Conservation (phyloP, 2,113 vertebrate genomes). For the Eretmochelys imbricata region DNA sequence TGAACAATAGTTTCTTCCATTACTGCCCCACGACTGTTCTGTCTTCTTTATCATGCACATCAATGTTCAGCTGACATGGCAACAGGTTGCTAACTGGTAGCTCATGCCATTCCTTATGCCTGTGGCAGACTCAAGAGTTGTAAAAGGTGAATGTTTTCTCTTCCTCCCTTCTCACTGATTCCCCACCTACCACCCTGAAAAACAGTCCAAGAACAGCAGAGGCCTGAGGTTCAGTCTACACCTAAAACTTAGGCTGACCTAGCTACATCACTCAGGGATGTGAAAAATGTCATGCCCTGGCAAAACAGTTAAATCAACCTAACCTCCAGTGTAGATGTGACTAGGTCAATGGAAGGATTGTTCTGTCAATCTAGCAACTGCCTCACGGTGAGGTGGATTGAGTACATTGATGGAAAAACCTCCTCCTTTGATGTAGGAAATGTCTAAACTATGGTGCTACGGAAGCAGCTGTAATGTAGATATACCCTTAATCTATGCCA, state of each 20-base stretch:
- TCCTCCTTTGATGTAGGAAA: neutral
- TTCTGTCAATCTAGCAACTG: neutral
- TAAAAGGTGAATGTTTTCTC: neutral
- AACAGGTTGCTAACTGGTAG: neutral
- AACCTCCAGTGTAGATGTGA: neutral
- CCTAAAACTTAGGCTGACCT: neutral
- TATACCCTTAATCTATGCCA: neutral
- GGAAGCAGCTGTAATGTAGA: neutral
- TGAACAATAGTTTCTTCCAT: neutral
- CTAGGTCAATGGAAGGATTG: neutral
- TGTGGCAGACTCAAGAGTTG: neutral
- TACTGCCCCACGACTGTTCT: neutral
- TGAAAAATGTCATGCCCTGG: neutral
- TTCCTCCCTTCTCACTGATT: neutral
- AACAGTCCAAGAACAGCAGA: neutral
- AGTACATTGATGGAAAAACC: neutral
- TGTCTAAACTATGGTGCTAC: neutral
- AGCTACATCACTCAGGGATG: neutral
- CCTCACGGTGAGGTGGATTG: neutral
- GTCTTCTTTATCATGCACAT: neutral
- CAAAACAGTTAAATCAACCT: neutral
- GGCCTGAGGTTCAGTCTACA: neutral
- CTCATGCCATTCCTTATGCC: neutral
- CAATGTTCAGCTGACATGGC: neutral
- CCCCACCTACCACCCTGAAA: neutral